Percentiles rank a stretch among this genome's conserved stretches.
phyloP scores from a whole-genome alignment of 2,113 vertebrate genomes.

The Zeus faber region DNA sequence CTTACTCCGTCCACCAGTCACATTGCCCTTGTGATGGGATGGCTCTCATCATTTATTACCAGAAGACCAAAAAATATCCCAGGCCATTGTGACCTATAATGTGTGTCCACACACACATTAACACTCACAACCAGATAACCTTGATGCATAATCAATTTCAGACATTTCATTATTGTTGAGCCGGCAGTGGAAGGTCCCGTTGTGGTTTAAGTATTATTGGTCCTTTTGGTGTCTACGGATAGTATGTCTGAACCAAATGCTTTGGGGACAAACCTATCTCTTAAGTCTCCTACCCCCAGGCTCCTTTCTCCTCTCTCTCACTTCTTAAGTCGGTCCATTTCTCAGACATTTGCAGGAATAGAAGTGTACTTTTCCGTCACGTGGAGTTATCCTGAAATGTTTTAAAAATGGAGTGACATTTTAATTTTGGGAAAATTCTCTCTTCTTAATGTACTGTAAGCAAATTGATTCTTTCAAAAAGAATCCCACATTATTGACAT shows the following conservation, averaged over 20 bases:
- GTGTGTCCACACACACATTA: background rate
- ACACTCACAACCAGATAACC: background rate
- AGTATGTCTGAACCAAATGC: slow-evolving; percentile 34
- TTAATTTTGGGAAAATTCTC: slow-evolving; percentile 5
- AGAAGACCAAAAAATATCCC: background rate
- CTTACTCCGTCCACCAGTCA: slow-evolving; percentile 20
- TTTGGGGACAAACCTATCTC: slow-evolving; percentile 42
- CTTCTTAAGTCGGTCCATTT: slow-evolving; percentile 38
- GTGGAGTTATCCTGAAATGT: slow-evolving; percentile 30
- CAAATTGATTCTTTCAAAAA: too few relatives aligned
- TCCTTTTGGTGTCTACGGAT: slow-evolving; percentile 15
- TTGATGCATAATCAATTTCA: slow-evolving; percentile 5
- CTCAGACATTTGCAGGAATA: slow-evolving; percentile 53
- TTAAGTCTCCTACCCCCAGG: slow-evolving; percentile 37
- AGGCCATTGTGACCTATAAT: background rate
- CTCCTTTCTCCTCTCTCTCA: slow-evolving; percentile 41
- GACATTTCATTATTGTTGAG: slow-evolving; percentile 16
- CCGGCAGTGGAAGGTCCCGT: slow-evolving; percentile 16
- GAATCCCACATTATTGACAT: slow-evolving; percentile 1
- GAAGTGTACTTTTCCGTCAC: slow-evolving; percentile 39
- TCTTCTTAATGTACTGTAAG: too few relatives aligned
- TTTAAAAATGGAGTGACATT: slow-evolving; percentile 21
- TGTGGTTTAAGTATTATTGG: slow-evolving; percentile 28
- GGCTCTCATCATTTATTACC: background rate
- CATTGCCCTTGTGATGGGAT: background rate